Percentiles rank a stretch among this genome's conserved stretches.
Evolutionary conservation across 1,140 invertebrate genomes (phyloP).

Genomic region (Hermetia illucens): DNA sequence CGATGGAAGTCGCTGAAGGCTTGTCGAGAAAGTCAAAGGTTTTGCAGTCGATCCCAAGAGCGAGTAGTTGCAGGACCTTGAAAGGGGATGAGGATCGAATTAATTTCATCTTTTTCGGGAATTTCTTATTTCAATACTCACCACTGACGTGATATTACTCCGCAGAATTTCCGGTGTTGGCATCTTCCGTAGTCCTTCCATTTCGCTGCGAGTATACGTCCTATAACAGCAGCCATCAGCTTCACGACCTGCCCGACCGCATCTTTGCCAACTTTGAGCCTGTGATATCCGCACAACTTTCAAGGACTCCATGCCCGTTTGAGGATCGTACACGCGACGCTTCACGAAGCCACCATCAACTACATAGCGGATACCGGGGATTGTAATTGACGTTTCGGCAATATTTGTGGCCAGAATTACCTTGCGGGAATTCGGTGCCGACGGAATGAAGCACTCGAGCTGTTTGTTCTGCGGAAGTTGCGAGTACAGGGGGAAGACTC

Average conservation of each 20-base stretch:
- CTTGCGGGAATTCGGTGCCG: conserved; percentile 57
- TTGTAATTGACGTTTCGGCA: conserved; percentile 94
- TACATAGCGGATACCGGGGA: conserved; percentile 84
- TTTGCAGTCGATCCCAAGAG: conserved; percentile 64
- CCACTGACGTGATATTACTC: conserved; percentile 20
- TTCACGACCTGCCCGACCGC: conserved; percentile 81
- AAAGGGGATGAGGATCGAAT: background rate
- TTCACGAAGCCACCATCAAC: conserved; percentile 94
- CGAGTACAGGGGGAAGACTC: conserved; percentile 71
- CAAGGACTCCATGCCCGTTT: conserved; percentile 71
- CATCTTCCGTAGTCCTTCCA: conserved; percentile 53
- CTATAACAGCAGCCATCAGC: conserved; percentile 71
- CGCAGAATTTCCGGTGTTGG: conserved; percentile 74
- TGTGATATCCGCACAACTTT: conserved; percentile 74
- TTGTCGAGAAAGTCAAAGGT: conserved; percentile 88
- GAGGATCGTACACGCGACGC: conserved; percentile 58
- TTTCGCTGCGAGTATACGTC: conserved; percentile 46
- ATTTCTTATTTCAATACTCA: conserved; percentile 4
- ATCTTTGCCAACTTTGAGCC: conserved; percentile 84
- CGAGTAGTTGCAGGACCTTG: conserved; percentile 64
- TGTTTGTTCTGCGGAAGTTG: conserved; percentile 63
- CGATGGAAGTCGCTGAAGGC: conserved; percentile 55
- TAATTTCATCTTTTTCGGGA: background rate
- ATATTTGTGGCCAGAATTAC: conserved; percentile 95
- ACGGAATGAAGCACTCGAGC: conserved; percentile 58